Base-by-base conservation (phyloP, 2,797 vertebrate genomes). In the Micromesistius poutassou region DNA sequence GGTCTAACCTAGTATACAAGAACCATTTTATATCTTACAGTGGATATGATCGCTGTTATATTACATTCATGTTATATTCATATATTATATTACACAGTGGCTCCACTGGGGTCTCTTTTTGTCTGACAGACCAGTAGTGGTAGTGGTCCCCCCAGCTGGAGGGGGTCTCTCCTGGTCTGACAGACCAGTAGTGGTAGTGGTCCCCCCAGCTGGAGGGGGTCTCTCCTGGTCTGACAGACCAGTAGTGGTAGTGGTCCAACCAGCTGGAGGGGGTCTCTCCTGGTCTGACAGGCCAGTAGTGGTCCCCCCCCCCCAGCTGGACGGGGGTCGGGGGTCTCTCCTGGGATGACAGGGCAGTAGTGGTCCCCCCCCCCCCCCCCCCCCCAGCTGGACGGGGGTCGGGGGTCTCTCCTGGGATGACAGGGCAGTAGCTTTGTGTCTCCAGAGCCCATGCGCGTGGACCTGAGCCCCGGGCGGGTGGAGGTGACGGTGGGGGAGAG, bases 401-500 rank as follows among this genome's bases (percentile, higher is more conserved):
- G 68, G 68, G 16, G 28, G 30, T 71, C 28, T 91, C 83, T 84
- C 89, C 88, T 90, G 90, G 82, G 91, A 90, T 93, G 91, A 93
- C 90, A 87, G 91, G 90, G 88, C 85, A 90, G 89, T 86, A 89
- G 90, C 85, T 86, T 92, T 93, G 88, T 93, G 87, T 85, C 92
- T 92, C 76, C 92, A 99, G 97, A 98, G 90, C 96, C 97, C 82
- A 97, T 97, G 88, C 95, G 93, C 86, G 96, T 99, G 93, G 96
- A 96, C 86, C 92, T 99, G 79, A 96, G 93, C 87, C 97, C 97
- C 22, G 94, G 92, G 86, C 93, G 93, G 85, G 95, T 96, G 75
- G 97, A 99, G 83, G 92, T 98, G 89, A 98, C 97, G 0, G 97
- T 99, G 30, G 97, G 97, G 55, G 97, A 99, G 90, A 99, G 97